These are phyloP conservation scores for Heliopora coerulea DNA, from an alignment of 92 coral and sea anemone species.

Conservation along the genomic window DNA sequence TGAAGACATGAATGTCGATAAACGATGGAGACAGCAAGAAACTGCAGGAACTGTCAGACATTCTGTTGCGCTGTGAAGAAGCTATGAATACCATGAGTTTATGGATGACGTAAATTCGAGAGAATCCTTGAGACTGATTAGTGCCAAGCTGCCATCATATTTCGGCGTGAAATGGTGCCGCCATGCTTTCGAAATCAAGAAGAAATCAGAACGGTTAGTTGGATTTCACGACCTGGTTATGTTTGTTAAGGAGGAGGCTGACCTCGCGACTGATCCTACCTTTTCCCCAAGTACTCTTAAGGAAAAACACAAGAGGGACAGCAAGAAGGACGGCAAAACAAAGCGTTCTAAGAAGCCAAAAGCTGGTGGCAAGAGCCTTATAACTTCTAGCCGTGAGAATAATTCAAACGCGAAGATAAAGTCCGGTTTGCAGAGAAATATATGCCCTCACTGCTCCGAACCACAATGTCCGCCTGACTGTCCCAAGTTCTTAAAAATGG, in stretches of 20 bases:
- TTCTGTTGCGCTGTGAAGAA: constrained; percentile 30
- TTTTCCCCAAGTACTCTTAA: constrained; percentile 3
- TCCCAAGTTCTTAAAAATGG: constrained; percentile 16
- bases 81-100: too few relatives aligned
- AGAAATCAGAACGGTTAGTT: constrained; percentile 1
- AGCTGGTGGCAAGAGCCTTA: constrained; percentile 23
- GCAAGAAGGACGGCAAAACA: constrained; percentile 1
- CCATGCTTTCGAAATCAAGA: constrained; percentile 21
- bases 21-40: neutral
- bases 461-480: constrained; percentile 30
- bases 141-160: constrained; percentile 38
- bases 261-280: constrained; percentile 17
- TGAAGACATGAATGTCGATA: constrained; percentile 18
- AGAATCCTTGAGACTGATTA: too few relatives aligned
- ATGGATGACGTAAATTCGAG: too few relatives aligned
- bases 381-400: constrained; percentile 9
- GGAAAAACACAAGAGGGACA: neutral
- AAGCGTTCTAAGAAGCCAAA: neutral
- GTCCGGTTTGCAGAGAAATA: constrained; percentile 5
- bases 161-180: constrained; percentile 52
- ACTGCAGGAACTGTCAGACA: constrained; percentile 9
- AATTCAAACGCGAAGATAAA: neutral
- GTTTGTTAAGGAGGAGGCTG: constrained; percentile 19
- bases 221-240: constrained; percentile 8
- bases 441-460: neutral